A percentile compares a stretch with the other conserved stretches of the same genome.
These are phyloP conservation scores for Cirrhinus mrigala DNA, from an alignment of 2,797 vertebrate genomes.

Conservation along the genomic window DNA sequence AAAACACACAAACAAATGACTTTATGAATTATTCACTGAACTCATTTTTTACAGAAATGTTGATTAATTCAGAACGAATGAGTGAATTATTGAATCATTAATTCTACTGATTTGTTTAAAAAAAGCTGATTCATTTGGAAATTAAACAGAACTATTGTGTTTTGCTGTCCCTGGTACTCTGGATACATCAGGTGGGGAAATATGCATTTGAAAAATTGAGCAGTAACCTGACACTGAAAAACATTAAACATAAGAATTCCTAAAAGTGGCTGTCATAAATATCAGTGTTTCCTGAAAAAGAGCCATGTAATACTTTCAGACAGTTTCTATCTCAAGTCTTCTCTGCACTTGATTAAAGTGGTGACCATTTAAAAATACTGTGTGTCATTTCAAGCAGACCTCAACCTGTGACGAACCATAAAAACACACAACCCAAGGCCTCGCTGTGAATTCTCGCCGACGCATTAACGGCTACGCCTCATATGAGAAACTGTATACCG, in stretches of 20 bases:
- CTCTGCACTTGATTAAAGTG: slow-evolving; percentile 35
- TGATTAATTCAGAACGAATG: no score
- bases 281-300: not conserved
- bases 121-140: not conserved
- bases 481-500: slow-evolving; percentile 77
- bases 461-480: slow-evolving; percentile 66
- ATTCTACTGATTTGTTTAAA: not conserved
- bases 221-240: not conserved
- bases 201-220: not conserved
- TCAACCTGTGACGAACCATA: slow-evolving; percentile 81
- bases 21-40: no score
- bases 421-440: slow-evolving; percentile 83
- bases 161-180: not conserved
- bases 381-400: slow-evolving; percentile 77
- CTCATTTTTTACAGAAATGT: no score
- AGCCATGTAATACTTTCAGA: not conserved
- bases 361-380: slow-evolving; percentile 55
- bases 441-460: slow-evolving; percentile 58
- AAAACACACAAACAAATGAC: no score
- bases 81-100: no score
- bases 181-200: not conserved
- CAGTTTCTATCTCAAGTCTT: not conserved
- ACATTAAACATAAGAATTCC: not conserved
- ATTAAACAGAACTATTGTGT: not conserved
- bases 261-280: not conserved